Conservation (phyloP, 1,140 invertebrate species). For the Bombus pyrosoma region DNA sequence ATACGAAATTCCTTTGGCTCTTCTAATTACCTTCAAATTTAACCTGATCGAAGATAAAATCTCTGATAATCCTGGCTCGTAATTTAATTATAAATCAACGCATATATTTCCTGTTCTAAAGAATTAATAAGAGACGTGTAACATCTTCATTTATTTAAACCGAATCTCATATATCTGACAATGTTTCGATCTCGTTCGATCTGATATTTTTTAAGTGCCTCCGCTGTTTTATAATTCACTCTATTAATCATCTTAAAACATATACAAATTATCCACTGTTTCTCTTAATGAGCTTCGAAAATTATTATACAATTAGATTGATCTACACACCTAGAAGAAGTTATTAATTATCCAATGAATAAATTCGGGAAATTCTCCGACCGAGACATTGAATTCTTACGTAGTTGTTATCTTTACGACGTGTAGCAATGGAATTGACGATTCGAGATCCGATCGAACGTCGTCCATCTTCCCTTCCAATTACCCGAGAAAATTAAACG, state of each 20-base stretch:
- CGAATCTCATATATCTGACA: no score
- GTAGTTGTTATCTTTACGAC: neutral
- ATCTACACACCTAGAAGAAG: neutral
- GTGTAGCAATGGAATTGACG: neutral
- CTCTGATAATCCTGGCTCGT: neutral
- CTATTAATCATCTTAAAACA: neutral
- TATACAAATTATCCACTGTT: no score
- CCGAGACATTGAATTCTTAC: neutral
- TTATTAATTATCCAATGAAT: constrained; percentile 1
- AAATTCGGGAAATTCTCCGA: neutral
- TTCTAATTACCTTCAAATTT: neutral
- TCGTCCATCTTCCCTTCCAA: neutral
- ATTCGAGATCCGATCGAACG: neutral
- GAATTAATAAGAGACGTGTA: neutral
- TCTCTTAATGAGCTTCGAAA: neutral
- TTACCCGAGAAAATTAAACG: neutral
- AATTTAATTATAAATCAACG: neutral
- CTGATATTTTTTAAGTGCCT: neutral
- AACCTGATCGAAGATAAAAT: neutral
- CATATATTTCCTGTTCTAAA: neutral
- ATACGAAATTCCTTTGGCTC: neutral
- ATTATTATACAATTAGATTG: neutral
- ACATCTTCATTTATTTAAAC: constrained; percentile 7
- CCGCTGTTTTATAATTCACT: neutral
- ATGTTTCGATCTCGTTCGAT: neutral